Evolutionary conservation across 2,797 vertebrate species (phyloP), one percentile per base, ranked within the genome.

Genomic region (Tragopan temminckii): DNA sequence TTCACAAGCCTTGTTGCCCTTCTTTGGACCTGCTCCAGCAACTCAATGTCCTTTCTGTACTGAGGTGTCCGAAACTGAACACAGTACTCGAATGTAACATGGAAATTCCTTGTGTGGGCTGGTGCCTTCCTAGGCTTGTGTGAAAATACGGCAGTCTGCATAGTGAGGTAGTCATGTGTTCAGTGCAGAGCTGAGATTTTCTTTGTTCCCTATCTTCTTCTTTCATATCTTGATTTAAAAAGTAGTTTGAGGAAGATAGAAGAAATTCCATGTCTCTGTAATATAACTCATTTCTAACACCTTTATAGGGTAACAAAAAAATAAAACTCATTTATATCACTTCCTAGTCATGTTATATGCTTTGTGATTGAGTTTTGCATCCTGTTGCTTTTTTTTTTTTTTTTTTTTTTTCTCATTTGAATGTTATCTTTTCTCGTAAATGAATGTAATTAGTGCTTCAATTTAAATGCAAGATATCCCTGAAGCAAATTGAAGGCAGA

Each of bases 81-180:
- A 43, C 18, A 19, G 42, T 19, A 43, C 42, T 43, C 42, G 18
- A 18, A 43, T 19, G 42, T 43, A 19, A 43, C 42, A 11, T 11
- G 16, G n/a, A 76, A 62, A 66, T 40, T 35, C 16, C 36, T 50
- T 33, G 33, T 3, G 1, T 9, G 11, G 5, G 6, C 5, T 75
- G 38, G 13, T n/a, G 31, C 31, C 29, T 35, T 90, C 42, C 16
- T 68, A 43, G 75, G 16, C 1, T 1, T 11, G 5, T 1, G 0
- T n/a, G 58, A 80, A 53, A 35, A 48, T 23, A 62, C 2, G 17
- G 16, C 31, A 75, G 18, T 45, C 24, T 43, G 31, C 33, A 18
- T 1, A 6, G 21, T 72, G 5, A 90, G 40, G 12, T 62, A 42
- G 36, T 88, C 25, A 91, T 50, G 25, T 0, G 1, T 38, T 57